Percentiles rank a stretch among this genome's conserved stretches.
These are phyloP conservation scores for Euzetes globulus DNA, from an alignment of 2,888 invertebrate genomes.

Conservation along the genomic window DNA sequence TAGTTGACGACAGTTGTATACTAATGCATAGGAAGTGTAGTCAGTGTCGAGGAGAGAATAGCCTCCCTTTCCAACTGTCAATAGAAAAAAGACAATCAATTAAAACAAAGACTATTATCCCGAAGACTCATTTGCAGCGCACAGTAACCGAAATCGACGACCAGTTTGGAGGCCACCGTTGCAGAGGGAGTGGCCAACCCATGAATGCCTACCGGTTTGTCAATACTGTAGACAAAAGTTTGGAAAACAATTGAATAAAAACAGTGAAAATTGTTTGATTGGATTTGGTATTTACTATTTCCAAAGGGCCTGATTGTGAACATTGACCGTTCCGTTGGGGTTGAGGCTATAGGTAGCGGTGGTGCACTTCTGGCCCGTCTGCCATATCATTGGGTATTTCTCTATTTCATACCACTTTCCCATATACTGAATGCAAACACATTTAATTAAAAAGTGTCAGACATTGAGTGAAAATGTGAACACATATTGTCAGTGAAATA, in stretches of 20 bases:
- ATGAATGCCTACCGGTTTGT: not conserved
- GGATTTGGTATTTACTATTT: not conserved
- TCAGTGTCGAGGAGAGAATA: constrained; percentile 39
- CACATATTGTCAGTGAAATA: not conserved
- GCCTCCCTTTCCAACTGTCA: constrained; percentile 19
- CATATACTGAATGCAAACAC: not conserved
- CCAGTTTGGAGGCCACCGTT: not conserved
- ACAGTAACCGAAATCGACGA: not conserved
- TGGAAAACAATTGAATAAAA: not conserved
- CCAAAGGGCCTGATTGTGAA: not conserved
- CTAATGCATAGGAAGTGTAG: constrained; percentile 37
- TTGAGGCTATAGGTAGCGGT: not conserved
- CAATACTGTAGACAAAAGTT: not conserved
- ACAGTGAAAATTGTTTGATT: not conserved
- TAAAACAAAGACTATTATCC: not conserved
- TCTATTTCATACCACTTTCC: constrained; percentile 31
- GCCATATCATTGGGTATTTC: not conserved
- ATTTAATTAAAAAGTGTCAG: not conserved
- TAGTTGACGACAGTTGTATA: constrained; percentile 37
- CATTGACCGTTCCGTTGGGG: constrained; percentile 16
- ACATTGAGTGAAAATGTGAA: not conserved
- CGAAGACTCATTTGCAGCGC: not conserved
- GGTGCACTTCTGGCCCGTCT: constrained; percentile 8
- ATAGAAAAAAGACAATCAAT: not conserved
- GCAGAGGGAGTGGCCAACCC: not conserved